Evolutionary conservation across 2,797 vertebrate species (phyloP).

Genomic region (Ctenopoma multispine): DNA sequence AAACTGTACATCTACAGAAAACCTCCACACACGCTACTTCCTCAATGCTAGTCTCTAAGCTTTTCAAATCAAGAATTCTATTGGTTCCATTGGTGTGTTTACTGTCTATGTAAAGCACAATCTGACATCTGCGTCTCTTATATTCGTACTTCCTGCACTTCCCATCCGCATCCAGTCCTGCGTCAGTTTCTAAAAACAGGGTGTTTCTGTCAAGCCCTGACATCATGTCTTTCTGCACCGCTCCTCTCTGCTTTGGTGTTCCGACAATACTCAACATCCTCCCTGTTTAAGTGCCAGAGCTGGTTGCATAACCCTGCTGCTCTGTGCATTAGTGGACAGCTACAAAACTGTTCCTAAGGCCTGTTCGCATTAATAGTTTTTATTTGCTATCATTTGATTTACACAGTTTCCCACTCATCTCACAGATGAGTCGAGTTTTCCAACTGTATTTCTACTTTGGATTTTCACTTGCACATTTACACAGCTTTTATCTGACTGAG

Average conservation of each 20-base stretch:
- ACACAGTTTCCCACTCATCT: not conserved
- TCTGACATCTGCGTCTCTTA: not conserved
- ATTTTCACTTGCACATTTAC: too few species aligned
- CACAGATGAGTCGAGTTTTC: not conserved
- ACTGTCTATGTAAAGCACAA: not conserved
- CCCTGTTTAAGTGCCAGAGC: not conserved
- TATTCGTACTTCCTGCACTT: conserved; percentile 9
- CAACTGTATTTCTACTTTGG: not conserved
- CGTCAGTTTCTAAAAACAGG: conserved; percentile 32
- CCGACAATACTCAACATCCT: conserved; percentile 37
- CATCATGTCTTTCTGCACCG: conserved; percentile 34
- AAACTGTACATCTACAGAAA: conserved; percentile 9
- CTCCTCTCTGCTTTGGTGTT: conserved; percentile 41
- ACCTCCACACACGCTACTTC: not conserved
- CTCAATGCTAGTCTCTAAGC: not conserved
- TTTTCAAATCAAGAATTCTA: not conserved
- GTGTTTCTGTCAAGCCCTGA: conserved; percentile 11
- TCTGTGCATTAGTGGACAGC: conserved; percentile 13
- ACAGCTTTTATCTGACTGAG: too few species aligned
- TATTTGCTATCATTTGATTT: not conserved
- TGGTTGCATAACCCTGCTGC: conserved; percentile 25
- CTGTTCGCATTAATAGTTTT: not conserved
- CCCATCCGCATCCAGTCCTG: not conserved
- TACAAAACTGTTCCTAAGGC: not conserved
- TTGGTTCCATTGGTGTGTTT: not conserved